Conservation (phyloP, 2,113 vertebrate genomes). For the Coreoperca whiteheadi region DNA sequence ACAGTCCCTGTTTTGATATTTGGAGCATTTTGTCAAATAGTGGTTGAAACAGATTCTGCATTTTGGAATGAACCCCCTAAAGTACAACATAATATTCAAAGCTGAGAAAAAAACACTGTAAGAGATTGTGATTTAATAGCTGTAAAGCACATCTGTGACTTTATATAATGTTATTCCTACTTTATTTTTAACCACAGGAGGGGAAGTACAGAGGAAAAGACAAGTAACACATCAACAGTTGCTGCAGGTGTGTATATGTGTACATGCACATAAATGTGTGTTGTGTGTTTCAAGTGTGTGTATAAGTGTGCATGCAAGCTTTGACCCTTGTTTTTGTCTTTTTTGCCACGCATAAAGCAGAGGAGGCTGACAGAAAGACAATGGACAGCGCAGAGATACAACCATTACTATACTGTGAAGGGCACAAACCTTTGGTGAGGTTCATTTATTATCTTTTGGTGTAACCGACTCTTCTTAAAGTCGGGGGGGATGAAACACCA, state of each 20-base stretch:
- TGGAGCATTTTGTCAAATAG: not conserved
- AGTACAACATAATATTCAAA: conserved; percentile 1
- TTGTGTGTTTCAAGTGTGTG: not conserved
- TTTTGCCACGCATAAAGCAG: conserved; percentile 36
- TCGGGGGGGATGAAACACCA: not conserved
- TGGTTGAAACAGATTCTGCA: not conserved
- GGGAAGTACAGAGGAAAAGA: conserved; percentile 55
- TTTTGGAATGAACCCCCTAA: not conserved
- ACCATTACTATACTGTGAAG: conserved; percentile 43
- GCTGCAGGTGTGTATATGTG: conserved; percentile 69
- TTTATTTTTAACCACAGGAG: conserved; percentile 72
- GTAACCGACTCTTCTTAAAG: not conserved
- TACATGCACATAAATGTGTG: not conserved
- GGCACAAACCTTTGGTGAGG: conserved; percentile 77
- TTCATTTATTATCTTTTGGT: conserved; percentile 8
- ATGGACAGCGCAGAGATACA: conserved; percentile 28
- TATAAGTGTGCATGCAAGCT: not conserved
- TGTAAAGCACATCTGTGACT: not conserved
- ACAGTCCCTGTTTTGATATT: not conserved
- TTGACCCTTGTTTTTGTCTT: conserved; percentile 5
- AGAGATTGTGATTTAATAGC: not conserved
- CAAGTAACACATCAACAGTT: conserved; percentile 7
- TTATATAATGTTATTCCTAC: not conserved
- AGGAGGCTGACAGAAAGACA: conserved; percentile 44
- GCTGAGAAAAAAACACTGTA: too few relatives aligned